Evolutionary conservation across 92 coral and sea anemone species (phyloP).

Genomic region (Palythoa heliodiscus): DNA sequence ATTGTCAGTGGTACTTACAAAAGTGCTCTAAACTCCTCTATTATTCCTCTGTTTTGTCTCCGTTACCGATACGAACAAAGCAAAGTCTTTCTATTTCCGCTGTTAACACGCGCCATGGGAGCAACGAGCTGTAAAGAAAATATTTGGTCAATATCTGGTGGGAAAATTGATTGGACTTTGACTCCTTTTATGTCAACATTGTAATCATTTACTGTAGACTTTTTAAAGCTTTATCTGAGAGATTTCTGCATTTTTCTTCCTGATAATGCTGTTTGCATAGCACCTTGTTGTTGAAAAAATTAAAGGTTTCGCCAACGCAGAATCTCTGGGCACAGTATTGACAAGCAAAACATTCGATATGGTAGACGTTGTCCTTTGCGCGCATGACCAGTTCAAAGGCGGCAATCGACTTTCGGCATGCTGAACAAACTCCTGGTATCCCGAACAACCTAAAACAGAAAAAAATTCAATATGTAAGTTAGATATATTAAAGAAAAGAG

Average conservation of each 20-base stretch:
- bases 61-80: neutral
- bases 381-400: conserved; percentile 91
- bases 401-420: conserved; percentile 80
- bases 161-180: neutral
- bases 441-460: conserved; percentile 72
- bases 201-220: conserved; percentile 3
- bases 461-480: neutral
- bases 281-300: conserved; percentile 85
- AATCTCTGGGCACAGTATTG: conserved; percentile 85
- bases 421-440: conserved; percentile 81
- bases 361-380: conserved; percentile 82
- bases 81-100: neutral
- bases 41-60: neutral
- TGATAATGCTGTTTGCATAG: conserved; percentile 81
- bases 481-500: neutral
- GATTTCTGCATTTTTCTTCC: conserved; percentile 56
- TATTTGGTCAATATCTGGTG: neutral
- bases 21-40: neutral
- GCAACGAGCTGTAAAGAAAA: neutral
- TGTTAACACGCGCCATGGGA: neutral
- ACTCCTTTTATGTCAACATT: neutral
- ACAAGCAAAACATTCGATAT: conserved; percentile 88
- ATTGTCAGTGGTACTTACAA: neutral
- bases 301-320: conserved; percentile 82
- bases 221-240: conserved; percentile 9